These are phyloP conservation scores for Cantharis flavilabris DNA, from an alignment of 2,888 invertebrate species.

Conservation along the genomic window DNA sequence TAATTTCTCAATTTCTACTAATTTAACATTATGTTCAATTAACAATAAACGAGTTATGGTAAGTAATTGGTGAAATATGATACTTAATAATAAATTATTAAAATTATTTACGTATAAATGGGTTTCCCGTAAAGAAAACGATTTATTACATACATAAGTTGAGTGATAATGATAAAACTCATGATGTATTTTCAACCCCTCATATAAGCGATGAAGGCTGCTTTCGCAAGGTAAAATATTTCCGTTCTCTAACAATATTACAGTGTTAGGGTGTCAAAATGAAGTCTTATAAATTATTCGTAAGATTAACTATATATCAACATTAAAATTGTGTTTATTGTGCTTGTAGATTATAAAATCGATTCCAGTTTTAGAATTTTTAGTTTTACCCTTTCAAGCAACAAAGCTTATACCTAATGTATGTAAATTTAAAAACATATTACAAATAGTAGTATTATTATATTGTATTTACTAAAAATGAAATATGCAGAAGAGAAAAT, in stretches of 20 bases:
- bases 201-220: neutral
- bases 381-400: too few relatives aligned
- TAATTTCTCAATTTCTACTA: too few relatives aligned
- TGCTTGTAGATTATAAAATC: neutral
- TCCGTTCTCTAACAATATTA: neutral
- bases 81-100: neutral
- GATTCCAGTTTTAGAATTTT: neutral
- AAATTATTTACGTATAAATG: neutral
- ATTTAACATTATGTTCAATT: neutral
- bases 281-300: neutral
- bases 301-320: neutral
- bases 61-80: neutral
- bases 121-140: neutral
- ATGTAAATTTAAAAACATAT: too few relatives aligned
- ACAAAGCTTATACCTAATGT: too few relatives aligned
- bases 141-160: neutral
- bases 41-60: neutral
- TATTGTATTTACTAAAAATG: too few relatives aligned
- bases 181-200: neutral
- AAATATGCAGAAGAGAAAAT: too few relatives aligned
- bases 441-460: too few relatives aligned
- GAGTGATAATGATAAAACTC: neutral
- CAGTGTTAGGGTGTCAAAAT: neutral
- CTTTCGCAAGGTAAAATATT: constrained; percentile 1
- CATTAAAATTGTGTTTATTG: neutral